These are phyloP conservation scores for Anagrus nilaparvatae DNA, from an alignment of 1,140 invertebrate species.

Conservation along the genomic window DNA sequence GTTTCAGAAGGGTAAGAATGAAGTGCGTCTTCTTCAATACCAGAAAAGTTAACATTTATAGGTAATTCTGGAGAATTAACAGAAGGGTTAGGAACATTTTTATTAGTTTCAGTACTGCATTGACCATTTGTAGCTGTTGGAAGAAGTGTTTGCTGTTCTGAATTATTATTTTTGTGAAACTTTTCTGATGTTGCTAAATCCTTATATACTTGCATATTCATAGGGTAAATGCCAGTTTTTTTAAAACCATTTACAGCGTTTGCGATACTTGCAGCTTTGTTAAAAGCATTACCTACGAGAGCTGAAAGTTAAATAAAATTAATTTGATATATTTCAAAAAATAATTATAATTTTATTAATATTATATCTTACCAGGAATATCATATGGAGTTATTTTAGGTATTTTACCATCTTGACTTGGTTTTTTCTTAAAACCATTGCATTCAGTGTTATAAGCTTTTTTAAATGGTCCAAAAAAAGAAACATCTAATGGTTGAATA, in stretches of 20 bases:
- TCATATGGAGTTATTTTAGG: slow-evolving; percentile 10
- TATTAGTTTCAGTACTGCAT: not conserved
- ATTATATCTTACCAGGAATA: not conserved
- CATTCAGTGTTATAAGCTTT: slow-evolving; percentile 24
- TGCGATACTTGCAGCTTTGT: slow-evolving; percentile 27
- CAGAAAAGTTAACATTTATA: too few relatives aligned
- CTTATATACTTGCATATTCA: slow-evolving; percentile 28
- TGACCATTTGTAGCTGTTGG: not conserved
- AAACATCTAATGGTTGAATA: slow-evolving; percentile 28
- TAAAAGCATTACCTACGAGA: slow-evolving; percentile 23
- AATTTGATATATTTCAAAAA: not conserved
- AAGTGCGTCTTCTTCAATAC: too few relatives aligned
- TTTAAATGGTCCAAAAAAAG: slow-evolving; percentile 25
- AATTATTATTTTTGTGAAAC: not conserved
- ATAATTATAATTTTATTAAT: not conserved
- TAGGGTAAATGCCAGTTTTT: slow-evolving; percentile 30
- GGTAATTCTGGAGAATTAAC: too few relatives aligned
- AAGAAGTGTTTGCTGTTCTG: not conserved
- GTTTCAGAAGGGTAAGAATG: too few relatives aligned
- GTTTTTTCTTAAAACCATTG: slow-evolving; percentile 32
- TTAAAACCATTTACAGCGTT: slow-evolving; percentile 32
- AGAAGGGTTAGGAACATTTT: too few relatives aligned
- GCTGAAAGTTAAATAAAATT: not conserved
- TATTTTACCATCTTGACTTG: slow-evolving; percentile 4
- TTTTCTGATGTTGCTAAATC: slow-evolving; percentile 1